A percentile compares a stretch with the other conserved stretches of the same genome.
These are phyloP conservation scores for Anthoptus insignis DNA, from an alignment of 2,888 invertebrate genomes.

Conservation along the genomic window DNA sequence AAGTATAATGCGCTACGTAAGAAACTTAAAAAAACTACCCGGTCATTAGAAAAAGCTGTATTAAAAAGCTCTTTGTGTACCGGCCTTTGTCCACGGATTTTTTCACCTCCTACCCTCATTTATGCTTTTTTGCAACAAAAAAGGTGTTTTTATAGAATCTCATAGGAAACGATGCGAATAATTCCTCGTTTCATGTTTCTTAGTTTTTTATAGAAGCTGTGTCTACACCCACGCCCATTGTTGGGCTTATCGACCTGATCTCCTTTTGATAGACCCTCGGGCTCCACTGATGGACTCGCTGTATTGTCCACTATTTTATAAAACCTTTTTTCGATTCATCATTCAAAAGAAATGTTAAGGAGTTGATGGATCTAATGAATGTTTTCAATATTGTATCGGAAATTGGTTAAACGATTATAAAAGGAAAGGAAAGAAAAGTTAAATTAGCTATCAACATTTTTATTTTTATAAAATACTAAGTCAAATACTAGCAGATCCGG, in stretches of 20 bases:
- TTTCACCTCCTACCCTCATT: slow-evolving; percentile 76
- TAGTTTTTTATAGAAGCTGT: slow-evolving; percentile 67
- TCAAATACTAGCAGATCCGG: too few species aligned
- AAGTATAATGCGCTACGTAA: slow-evolving; percentile 21
- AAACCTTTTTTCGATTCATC: slow-evolving; percentile 41
- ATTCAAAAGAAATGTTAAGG: slow-evolving; percentile 48
- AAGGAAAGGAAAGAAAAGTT: too few species aligned
- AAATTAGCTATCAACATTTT: too few species aligned
- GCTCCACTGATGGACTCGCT: slow-evolving; percentile 73
- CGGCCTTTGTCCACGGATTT: slow-evolving; percentile 81
- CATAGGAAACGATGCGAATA: slow-evolving; percentile 86
- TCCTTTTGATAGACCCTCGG: slow-evolving; percentile 83
- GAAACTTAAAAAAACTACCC: slow-evolving; percentile 63
- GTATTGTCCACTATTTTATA: slow-evolving; percentile 76
- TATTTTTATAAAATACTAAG: too few species aligned
- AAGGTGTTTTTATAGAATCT: slow-evolving; percentile 81
- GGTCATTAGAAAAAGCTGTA: slow-evolving; percentile 73
- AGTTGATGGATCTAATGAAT: slow-evolving; percentile 64
- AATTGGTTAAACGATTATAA: slow-evolving; percentile 18
- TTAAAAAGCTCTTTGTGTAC: slow-evolving; percentile 74
- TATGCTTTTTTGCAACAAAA: slow-evolving; percentile 82
- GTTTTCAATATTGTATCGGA: slow-evolving; percentile 5
- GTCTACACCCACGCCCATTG: slow-evolving; percentile 80
- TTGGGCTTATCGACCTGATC: slow-evolving; percentile 82
- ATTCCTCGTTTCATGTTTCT: slow-evolving; percentile 85